A percentile compares a stretch with the other conserved stretches of the same genome.
Evolutionary conservation across 1,140 invertebrate genomes (phyloP).

Genomic region (Brachionus manjavacas): DNA sequence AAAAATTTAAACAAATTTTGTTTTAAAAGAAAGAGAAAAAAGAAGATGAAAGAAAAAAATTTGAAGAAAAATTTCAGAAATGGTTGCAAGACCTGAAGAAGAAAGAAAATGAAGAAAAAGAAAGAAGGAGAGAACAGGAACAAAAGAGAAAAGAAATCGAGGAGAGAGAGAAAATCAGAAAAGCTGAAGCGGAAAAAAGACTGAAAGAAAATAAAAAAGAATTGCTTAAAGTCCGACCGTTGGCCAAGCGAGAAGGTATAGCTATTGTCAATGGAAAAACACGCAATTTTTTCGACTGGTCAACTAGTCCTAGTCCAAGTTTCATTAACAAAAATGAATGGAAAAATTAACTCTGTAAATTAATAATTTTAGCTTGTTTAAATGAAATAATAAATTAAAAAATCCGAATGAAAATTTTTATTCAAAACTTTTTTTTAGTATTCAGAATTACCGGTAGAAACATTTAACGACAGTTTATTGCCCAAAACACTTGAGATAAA

Average conservation of each 20-base stretch:
- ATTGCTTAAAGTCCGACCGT: background rate
- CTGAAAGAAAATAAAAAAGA: constrained; percentile 21
- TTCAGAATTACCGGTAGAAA: background rate
- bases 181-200: constrained; percentile 3
- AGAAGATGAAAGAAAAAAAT: background rate
- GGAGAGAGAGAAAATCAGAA: background rate
- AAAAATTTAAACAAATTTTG: background rate
- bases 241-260: background rate
- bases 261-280: constrained; percentile 34
- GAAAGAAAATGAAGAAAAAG: constrained; percentile 4
- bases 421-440: background rate
- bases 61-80: constrained; percentile 26
- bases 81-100: constrained; percentile 4
- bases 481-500: background rate
- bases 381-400: background rate
- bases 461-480: background rate
- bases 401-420: background rate
- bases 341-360: background rate
- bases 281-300: constrained; percentile 28
- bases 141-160: background rate
- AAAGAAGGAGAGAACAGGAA: background rate
- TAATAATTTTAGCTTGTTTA: background rate
- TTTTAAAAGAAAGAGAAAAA: background rate
- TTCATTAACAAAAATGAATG: constrained; percentile 23
- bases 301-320: constrained; percentile 3